A percentile compares a stretch with the other conserved stretches of the same genome.
Conservation (phyloP, 2,797 vertebrate genomes). For the Hyperoplus immaculatus region DNA sequence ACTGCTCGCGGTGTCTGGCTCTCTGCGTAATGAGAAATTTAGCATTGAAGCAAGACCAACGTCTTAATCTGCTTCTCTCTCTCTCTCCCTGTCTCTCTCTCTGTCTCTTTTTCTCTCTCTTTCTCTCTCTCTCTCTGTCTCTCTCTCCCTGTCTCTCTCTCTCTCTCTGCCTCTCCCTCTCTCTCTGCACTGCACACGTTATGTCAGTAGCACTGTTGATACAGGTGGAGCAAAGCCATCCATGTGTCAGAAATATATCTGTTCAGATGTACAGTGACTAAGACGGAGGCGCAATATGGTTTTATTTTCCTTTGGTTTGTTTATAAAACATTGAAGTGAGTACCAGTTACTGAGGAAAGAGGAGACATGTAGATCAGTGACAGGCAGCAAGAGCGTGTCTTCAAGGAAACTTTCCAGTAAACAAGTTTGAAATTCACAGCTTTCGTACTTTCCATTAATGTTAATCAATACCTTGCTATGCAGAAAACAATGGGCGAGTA, state of each 20-base stretch:
- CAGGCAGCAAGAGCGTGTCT: background rate
- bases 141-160: no score
- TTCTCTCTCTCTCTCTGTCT: no score
- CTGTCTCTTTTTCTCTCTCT: background rate
- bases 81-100: conserved; percentile 11
- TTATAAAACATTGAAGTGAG: no score
- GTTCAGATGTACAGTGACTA: background rate
- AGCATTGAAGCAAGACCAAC: conserved; percentile 26
- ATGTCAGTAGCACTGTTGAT: conserved; percentile 31
- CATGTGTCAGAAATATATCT: background rate
- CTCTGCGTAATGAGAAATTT: conserved; percentile 54
- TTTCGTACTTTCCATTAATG: background rate
- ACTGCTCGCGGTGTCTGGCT: conserved; percentile 49
- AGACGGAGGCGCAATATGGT: background rate
- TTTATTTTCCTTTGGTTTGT: background rate
- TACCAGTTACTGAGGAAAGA: background rate
- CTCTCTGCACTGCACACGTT: conserved; percentile 12
- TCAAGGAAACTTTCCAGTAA: background rate
- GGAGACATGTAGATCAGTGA: background rate
- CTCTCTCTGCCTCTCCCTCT: background rate
- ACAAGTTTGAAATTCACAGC: background rate
- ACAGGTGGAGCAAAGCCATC: conserved; percentile 11
- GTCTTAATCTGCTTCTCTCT: conserved; percentile 34
- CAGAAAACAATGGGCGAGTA: background rate
- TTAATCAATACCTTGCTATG: conserved; percentile 25